Evolutionary conservation across 1,140 invertebrate species (phyloP), one percentile per base, ranked within the genome.

Genomic region (Monomorium pharaonis): DNA sequence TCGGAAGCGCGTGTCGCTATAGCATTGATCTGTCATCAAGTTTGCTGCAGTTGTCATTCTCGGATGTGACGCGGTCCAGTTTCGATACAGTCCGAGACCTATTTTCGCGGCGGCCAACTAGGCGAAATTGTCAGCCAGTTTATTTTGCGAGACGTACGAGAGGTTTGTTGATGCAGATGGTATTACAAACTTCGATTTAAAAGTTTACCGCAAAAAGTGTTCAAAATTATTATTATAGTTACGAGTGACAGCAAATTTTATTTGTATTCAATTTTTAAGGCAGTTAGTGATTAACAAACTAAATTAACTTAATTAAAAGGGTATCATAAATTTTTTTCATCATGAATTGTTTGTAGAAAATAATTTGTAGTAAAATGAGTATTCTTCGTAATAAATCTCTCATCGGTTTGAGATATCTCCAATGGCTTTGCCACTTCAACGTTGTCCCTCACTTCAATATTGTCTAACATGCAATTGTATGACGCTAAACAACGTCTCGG

Each of bases 1-100:
- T 49, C 47, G n/a, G n/a, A 37, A 51, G n/a, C n/a, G n/a, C 30
- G 14, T 56, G 63, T 44, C 24, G 21, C 54, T 42, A 42, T 42
- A 27, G 33, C 77, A 67, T 49, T 21, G 78, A 81, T 81, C 49
- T 72, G 33, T 83, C 65, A 42, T 72, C 67, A 21, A 12, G 51
- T 83, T 72, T 72, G 27, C 37, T 47, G 14, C 37, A 44, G 51
- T 74, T 18, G 67, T 83, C 78, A 72, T 56, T 33, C 27, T 74
- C 51, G 78, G 67, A 72, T 33, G 51, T 54, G 62, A 63, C 42
- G 42, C 27, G 75, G 54, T 83, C 51, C 18, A 72, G 14, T 47
- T 83, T 58, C 24, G 24, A 24, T 47, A 18, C 21, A 70, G 63
- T 56, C 67, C 78, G 37, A 72, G 51, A 83, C 37, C 67, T 72